phyloP scores from a whole-genome alignment of 2,888 invertebrate genomes.

The Watsonalla binaria region DNA sequence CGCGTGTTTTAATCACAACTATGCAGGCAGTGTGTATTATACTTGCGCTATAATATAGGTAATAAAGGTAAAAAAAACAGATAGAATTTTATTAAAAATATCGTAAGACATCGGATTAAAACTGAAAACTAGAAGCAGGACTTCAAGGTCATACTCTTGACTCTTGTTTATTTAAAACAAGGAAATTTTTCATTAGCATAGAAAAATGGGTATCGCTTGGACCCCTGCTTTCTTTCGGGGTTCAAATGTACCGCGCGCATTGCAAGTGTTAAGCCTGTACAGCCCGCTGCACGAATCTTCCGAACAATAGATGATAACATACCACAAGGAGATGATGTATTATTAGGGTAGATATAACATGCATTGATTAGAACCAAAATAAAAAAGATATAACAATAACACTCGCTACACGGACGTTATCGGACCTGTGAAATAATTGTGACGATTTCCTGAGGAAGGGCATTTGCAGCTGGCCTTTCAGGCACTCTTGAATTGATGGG shows the following conservation, averaged over 20 bases:
- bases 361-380: constrained; percentile 59
- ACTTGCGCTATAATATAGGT: too few species aligned
- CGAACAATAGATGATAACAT: constrained; percentile 58
- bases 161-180: background rate
- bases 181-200: background rate
- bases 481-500: too few species aligned
- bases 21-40: too few species aligned
- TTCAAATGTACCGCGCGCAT: constrained; percentile 2
- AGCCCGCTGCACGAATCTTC: constrained; percentile 28
- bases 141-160: background rate
- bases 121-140: too few species aligned
- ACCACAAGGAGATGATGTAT: constrained; percentile 50
- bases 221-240: constrained; percentile 3
- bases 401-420: background rate
- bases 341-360: constrained; percentile 55
- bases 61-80: too few species aligned
- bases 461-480: too few species aligned
- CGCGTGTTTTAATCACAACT: background rate
- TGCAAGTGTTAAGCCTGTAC: constrained; percentile 32
- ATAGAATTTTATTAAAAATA: too few species aligned
- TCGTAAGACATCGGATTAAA: too few species aligned
- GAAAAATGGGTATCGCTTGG: background rate
- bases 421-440: too few species aligned
- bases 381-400: constrained; percentile 25
- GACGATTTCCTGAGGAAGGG: too few species aligned